Conservation (phyloP, 1,140 invertebrate species). For the Armadillidium nasatum region DNA sequence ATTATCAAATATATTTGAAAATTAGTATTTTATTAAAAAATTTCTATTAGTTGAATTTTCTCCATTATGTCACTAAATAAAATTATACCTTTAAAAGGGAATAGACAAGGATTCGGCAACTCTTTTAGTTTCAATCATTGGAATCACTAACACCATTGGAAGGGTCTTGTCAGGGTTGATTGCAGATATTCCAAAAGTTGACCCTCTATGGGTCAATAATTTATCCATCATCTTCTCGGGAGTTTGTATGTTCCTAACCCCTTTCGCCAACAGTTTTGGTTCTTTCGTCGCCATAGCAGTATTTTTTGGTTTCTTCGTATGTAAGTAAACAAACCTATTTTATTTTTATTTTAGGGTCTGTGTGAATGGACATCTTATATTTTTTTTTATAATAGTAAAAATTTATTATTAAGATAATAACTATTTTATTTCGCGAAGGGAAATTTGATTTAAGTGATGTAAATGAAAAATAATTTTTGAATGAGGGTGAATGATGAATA, state of each 20-base stretch:
- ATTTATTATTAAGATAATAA: too few species aligned
- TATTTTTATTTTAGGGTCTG: too few species aligned
- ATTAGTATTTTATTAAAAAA: too few species aligned
- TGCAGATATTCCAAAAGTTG: slow-evolving; percentile 57
- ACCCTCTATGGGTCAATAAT: slow-evolving; percentile 89
- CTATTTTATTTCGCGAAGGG: too few species aligned
- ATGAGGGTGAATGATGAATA: slow-evolving; percentile 9
- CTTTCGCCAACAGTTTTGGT: slow-evolving; percentile 72
- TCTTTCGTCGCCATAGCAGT: slow-evolving; percentile 76
- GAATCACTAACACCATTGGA: slow-evolving; percentile 80
- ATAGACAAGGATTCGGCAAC: slow-evolving; percentile 71
- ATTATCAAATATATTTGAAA: too few species aligned
- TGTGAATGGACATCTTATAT: too few species aligned
- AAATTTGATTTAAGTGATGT: too few species aligned
- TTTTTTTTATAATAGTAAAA: too few species aligned
- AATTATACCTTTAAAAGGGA: slow-evolving; percentile 48
- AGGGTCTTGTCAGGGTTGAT: slow-evolving; percentile 56
- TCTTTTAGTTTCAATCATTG: slow-evolving; percentile 87
- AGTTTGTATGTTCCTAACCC: slow-evolving; percentile 73
- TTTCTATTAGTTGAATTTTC: too few species aligned
- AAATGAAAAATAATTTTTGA: too few species aligned
- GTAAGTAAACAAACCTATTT: slow-evolving; percentile 60
- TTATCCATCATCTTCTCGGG: slow-evolving; percentile 85
- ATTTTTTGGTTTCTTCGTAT: slow-evolving; percentile 90
- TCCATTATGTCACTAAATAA: too few species aligned